Conservation (phyloP, 2,113 vertebrate species). For the Actenoides lindsayi region DNA sequence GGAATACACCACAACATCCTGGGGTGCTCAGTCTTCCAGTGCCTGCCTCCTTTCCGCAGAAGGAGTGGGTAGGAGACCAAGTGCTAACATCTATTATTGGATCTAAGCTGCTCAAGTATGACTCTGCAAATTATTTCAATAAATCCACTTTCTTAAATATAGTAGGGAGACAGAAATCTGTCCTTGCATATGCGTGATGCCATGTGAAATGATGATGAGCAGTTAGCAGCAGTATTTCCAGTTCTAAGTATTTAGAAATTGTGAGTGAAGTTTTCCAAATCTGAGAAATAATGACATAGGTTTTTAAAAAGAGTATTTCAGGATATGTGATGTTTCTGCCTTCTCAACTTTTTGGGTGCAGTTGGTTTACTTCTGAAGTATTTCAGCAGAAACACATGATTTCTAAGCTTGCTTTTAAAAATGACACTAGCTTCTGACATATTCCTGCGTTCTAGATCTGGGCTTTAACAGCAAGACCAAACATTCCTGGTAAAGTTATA, state of each 20-base stretch:
- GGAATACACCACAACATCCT: background rate
- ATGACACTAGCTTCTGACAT: background rate
- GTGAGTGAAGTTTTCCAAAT: background rate
- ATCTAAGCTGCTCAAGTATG: background rate
- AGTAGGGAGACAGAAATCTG: background rate
- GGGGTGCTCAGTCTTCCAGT: accelerated
- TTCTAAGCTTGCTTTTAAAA: slow-evolving; percentile 21
- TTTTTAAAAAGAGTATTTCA: background rate
- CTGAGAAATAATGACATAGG: background rate
- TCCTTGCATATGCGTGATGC: background rate
- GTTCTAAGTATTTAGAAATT: background rate
- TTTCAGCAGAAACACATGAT: background rate
- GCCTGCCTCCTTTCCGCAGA: background rate
- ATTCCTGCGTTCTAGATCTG: slow-evolving; percentile 25
- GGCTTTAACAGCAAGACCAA: slow-evolving; percentile 58
- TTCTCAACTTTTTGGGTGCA: background rate
- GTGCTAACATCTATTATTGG: background rate
- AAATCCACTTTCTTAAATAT: background rate
- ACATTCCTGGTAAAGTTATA: slow-evolving; percentile 57
- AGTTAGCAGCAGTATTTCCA: background rate
- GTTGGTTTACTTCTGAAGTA: background rate
- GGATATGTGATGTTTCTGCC: background rate
- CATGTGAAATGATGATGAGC: background rate
- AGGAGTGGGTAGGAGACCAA: background rate
- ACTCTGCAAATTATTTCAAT: background rate